These are phyloP conservation scores for Lysandra bellargus DNA, from an alignment of 2,888 invertebrate species.

Conservation along the genomic window DNA sequence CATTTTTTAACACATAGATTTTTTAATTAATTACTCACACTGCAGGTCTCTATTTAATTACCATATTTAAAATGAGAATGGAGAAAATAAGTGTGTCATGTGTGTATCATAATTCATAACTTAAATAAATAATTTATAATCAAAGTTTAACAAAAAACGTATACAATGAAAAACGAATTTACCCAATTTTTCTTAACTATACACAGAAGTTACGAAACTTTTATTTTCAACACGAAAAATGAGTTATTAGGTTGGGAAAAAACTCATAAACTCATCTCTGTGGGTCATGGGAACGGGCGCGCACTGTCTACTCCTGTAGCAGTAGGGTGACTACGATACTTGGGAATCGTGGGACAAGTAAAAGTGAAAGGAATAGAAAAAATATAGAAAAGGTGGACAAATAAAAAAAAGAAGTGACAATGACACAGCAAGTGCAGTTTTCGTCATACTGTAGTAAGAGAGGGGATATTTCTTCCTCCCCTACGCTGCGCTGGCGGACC, in stretches of 20 bases:
- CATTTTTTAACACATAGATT: too few species aligned
- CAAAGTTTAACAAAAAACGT: not conserved
- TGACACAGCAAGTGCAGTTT: not conserved
- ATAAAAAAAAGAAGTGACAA: not conserved
- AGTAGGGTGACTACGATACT: slow-evolving; percentile 48
- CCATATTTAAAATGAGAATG: too few species aligned
- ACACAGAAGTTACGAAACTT: not conserved
- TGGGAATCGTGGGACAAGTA: slow-evolving; percentile 25
- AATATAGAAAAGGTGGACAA: not conserved
- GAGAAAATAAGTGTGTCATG: too few species aligned
- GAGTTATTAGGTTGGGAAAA: slow-evolving; percentile 21
- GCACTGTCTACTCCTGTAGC: slow-evolving; percentile 57
- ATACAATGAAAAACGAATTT: not conserved
- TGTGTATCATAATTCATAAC: too few species aligned
- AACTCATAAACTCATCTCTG: slow-evolving; percentile 41
- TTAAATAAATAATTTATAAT: too few species aligned
- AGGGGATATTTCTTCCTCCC: not conserved
- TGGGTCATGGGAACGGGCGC: slow-evolving; percentile 74
- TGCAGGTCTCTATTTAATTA: too few species aligned
- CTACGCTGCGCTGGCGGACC: not conserved
- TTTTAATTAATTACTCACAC: too few species aligned
- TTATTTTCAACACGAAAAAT: slow-evolving; percentile 22
- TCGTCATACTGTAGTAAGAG: not conserved
- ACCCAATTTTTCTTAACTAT: not conserved
- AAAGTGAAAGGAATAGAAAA: slow-evolving; percentile 7